Base-by-base conservation (phyloP, 2,113 vertebrate genomes). In the Daboia siamensis region DNA sequence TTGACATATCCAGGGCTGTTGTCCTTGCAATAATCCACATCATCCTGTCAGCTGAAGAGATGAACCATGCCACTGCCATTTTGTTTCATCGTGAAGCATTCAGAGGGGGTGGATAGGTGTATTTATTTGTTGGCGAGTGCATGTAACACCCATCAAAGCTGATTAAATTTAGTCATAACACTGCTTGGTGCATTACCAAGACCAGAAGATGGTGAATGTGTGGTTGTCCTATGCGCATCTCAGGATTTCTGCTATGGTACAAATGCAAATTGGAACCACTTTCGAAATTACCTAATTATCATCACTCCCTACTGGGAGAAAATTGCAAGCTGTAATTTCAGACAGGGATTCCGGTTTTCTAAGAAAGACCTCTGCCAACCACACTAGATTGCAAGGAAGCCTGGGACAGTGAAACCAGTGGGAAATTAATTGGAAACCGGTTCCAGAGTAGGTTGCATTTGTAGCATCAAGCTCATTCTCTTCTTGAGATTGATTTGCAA, bases 1-100 rank as follows among this genome's bases (percentile, higher is more conserved):
- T 98, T 99, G 98, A 99, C 98, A 99, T 98, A 99, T 97, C 98
- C 98, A 97, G 98, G 74, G 98, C 98, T 98, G 98, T 98, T 99
- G 98, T 99, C 98, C 98, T 98, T 98, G 98, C 98, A 98, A 98
- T 98, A 98, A 99, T 99, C 98, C 98, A 98, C 98, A 98, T 98
- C 98, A 97, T 97, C 98, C 97, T 98, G 98, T 99, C 98, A 99
- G 98, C 98, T 98, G 98, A 98, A 98, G 98, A 98, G 98, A 98
- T 98, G 97, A 98, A 96, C 97, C 95, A n/a, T 98, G 98, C 98
- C 99, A 98, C 95, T 96, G 98, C 97, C 97, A 97, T 97, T 99
- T 98, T 98, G 97, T 97, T 97, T 98, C 98, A 98, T 96, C 96
- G 98, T 96, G 98, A 98, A 98, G 98, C 97, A 96, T 98, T 97